Evolutionary conservation across 2,888 invertebrate genomes (phyloP).

Genomic region (Sesamia inferens): DNA sequence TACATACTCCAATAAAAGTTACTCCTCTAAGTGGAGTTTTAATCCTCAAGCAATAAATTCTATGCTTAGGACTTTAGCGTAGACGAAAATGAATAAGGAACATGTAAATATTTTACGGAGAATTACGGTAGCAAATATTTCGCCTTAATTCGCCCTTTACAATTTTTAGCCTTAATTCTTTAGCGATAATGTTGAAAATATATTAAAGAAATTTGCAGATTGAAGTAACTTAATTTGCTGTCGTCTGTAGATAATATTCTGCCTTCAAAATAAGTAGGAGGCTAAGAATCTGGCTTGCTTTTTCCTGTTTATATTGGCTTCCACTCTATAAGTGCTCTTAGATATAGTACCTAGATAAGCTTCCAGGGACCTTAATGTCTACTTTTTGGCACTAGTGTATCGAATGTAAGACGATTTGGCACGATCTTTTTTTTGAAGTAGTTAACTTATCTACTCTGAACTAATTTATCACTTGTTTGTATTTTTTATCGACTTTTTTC

Average conservation of each 20-base stretch:
- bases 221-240: too few relatives aligned
- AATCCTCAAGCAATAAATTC: constrained; percentile 50
- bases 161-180: neutral
- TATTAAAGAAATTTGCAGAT: too few relatives aligned
- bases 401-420: too few relatives aligned
- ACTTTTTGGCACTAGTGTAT: too few relatives aligned
- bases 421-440: too few relatives aligned
- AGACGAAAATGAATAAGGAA: constrained; percentile 21
- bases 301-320: neutral
- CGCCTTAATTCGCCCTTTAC: too few relatives aligned
- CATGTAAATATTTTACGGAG: constrained; percentile 26
- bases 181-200: neutral
- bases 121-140: constrained; percentile 13
- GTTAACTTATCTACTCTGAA: too few relatives aligned
- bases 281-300: neutral
- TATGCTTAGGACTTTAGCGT: constrained; percentile 22
- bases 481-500: too few relatives aligned
- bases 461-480: too few relatives aligned
- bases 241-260: constrained; percentile 3
- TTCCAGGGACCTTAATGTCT: too few relatives aligned
- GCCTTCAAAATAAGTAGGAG: constrained; percentile 12
- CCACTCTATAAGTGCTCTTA: neutral
- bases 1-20: constrained; percentile 30
- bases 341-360: too few relatives aligned
- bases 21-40: constrained; percentile 45